These are phyloP conservation scores for Onychostruthus taczanowskii DNA, from an alignment of 2,113 vertebrate genomes.

Conservation along the genomic window DNA sequence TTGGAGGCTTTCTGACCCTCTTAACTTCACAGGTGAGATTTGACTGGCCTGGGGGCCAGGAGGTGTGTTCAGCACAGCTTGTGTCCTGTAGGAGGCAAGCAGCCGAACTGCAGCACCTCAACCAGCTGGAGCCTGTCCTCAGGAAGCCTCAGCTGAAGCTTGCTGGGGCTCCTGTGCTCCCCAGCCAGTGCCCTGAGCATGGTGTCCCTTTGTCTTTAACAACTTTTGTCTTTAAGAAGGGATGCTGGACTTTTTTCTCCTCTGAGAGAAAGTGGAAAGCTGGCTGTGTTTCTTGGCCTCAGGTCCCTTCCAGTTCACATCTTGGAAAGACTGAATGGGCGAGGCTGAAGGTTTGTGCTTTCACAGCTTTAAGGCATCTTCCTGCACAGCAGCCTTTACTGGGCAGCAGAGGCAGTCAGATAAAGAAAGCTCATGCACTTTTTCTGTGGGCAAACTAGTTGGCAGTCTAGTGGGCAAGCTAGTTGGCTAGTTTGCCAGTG, in stretches of 20 bases:
- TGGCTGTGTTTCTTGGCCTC: not conserved
- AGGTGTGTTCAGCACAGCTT: not conserved
- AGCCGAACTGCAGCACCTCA: rapidly evolving
- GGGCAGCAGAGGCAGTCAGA: not conserved
- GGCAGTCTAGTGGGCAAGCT: not conserved
- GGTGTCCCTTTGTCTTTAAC: not conserved
- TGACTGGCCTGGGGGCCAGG: not conserved
- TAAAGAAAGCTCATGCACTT: not conserved
- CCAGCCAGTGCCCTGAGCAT: rapidly evolving
- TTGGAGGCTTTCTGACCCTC: not conserved
- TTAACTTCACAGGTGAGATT: not conserved
- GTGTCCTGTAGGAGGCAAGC: not conserved
- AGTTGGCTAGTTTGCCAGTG: not conserved
- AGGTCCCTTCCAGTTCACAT: not conserved
- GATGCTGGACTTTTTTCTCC: not conserved
- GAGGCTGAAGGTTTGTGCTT: not conserved
- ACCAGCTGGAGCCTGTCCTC: not conserved
- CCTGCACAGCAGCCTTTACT: not conserved
- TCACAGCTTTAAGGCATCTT: not conserved
- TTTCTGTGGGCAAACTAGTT: not conserved
- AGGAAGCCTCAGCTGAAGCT: not conserved
- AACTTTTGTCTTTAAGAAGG: not conserved
- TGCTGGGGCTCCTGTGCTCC: not conserved
- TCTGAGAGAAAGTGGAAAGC: not conserved
- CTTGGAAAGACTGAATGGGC: not conserved